These are phyloP conservation scores for Campylomormyrus tamandua DNA, from an alignment of 2,113 vertebrate species.

Conservation along the genomic window DNA sequence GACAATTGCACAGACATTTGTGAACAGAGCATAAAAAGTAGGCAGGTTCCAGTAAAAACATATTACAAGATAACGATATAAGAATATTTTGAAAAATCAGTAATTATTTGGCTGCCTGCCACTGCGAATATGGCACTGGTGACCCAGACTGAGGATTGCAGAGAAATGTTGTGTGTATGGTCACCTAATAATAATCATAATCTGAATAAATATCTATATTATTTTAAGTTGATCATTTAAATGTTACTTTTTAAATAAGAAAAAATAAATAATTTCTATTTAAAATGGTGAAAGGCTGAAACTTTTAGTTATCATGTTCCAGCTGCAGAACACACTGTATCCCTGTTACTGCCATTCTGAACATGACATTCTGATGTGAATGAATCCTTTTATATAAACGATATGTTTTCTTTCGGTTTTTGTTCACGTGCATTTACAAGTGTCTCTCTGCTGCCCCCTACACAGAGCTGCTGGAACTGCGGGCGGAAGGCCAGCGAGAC, in stretches of 20 bases:
- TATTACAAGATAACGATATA: not conserved
- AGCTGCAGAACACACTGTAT: not conserved
- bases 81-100: not conserved
- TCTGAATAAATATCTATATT: not conserved
- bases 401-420: not conserved
- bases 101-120: not conserved
- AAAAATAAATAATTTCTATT: not conserved
- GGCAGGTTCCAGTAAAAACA: not conserved
- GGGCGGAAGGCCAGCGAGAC: constrained; percentile 86
- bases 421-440: not conserved
- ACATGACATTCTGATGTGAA: not conserved
- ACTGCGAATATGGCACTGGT: not conserved
- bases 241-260: not conserved
- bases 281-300: not conserved
- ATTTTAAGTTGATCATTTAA: not conserved
- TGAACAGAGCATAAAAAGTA: not conserved
- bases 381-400: not conserved
- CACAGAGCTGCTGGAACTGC: constrained; percentile 88
- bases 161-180: not conserved
- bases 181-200: not conserved
- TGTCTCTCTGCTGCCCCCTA: constrained; percentile 17
- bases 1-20: not conserved
- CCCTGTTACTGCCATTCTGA: not conserved
- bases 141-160: not conserved
- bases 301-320: not conserved